Base-by-base conservation (phyloP, 2,888 invertebrate species). In the Sphecodes monilicornis region DNA sequence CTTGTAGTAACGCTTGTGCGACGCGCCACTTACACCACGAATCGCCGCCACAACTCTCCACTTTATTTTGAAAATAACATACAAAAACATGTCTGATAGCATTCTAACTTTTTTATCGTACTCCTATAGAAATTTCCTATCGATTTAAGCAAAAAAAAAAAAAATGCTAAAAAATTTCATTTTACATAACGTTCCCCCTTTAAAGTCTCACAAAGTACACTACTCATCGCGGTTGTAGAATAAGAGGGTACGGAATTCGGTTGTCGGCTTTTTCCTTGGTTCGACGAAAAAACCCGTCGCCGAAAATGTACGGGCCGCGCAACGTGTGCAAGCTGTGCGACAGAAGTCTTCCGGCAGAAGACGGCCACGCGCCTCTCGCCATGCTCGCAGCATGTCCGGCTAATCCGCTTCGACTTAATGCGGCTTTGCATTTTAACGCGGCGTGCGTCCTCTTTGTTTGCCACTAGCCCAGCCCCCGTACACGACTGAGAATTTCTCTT, bases 331-430 rank as follows among this genome's bases (percentile, higher is more conserved):
- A 82, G 39, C 60, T 80, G 79, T 71, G 75, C 64, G 73, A 43
- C 60, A 68, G 72, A 72, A 84, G 69, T 66, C 36, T 66, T 36
- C 66, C 60, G 60, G 29, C 60, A 60, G 60, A 60, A 60, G 29
- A 60, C 60, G 18, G 29, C 60, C 60, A 60, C 60, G 60, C 60
- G 60, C 60, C 29, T 88, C 79, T 87, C 3, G 88, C 82, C 84
- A 90, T 76, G 76, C 76, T 76, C 70, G 66, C 76, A 50, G 54
- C 82, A 50, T 77, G 73, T 64, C 76, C 88, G 54, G 46, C 26
- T 50, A 92, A 92, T 92, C 91, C 84, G 87, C 90, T 90, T 88
- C 85, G 76, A 81, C 88, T 86, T 89, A 80, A 68, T 69, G 79
- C 76, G 77, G 83, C 80, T 88, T 88, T 85, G 72, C 84, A 84